Evolutionary conservation across 2,797 vertebrate species (phyloP), one percentile per base, ranked within the genome.

Genomic region (Cygnus olor): DNA sequence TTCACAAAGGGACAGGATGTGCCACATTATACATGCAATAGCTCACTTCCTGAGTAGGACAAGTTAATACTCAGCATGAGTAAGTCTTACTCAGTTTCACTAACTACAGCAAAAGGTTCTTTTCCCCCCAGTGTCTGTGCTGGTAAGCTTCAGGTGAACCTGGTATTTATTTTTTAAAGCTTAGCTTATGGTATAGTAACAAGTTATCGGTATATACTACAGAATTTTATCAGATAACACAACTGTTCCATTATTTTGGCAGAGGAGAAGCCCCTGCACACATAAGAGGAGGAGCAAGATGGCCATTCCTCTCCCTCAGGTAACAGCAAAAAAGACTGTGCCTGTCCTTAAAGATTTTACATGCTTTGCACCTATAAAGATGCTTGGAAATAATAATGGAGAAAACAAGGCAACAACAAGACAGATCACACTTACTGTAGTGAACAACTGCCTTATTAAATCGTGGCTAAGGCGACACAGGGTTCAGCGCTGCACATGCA

Each of bases 21-120:
- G 57, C 56, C 40, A 8, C 17, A 1, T 15, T 3, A 18, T 4
- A 6, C 1, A 5, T 0, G 8, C 22, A 9, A 32, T 1, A 8
- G 69, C 45, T 49, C 20, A 12, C 42, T 51, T 53, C 22, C 2
- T 0, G 5, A 73, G 44, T 0, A 47, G 64, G 66, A 7, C 10
- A 13, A 27, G 44, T 2, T 12, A 21, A 17, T 8, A 12, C 20
- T 11, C 10, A 6, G 32, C 58, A 17, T 0, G 8, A 12, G 13
- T 7, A 40, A 4, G 30, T 4, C 40, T 19, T 10, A 1, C 28
- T 9, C 32, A 0, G 10, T 24, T 66, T 11, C 14, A 60, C 77
- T 38, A 47, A 36, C 13, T 3, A 2, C 45, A 28, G 76, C 34
- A 25, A 28, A 65, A 9, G 38, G 14, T 14, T 24, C 8, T 38